A percentile compares a stretch with the other conserved stretches of the same genome.
These are phyloP conservation scores for Hipparchia sbordonii DNA, from an alignment of 2,888 invertebrate species.

Conservation along the genomic window DNA sequence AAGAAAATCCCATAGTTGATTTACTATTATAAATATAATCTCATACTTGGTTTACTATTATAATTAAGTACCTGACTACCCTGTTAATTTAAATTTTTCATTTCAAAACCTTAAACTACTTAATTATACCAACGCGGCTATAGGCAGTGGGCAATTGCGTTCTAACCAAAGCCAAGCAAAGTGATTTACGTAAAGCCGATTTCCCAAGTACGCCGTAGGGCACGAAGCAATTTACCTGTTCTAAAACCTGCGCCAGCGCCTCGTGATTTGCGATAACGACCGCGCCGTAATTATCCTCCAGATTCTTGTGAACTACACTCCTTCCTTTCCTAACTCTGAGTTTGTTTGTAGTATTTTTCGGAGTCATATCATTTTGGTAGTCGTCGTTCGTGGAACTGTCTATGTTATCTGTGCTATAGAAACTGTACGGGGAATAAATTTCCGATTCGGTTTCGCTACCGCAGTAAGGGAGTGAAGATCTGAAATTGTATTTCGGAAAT, in stretches of 20 bases:
- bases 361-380: slow-evolving; percentile 71
- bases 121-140: not conserved
- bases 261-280: slow-evolving; percentile 95
- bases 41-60: no score
- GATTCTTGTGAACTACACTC: slow-evolving; percentile 91
- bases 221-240: slow-evolving; percentile 85
- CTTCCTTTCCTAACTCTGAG: slow-evolving; percentile 90
- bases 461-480: slow-evolving; percentile 90
- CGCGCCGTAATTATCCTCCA: slow-evolving; percentile 95
- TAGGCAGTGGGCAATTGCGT: not conserved
- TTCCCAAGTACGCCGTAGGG: slow-evolving; percentile 26
- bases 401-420: slow-evolving; percentile 85
- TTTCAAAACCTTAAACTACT: not conserved
- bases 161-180: slow-evolving; percentile 16
- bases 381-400: slow-evolving; percentile 71
- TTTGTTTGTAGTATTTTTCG: slow-evolving; percentile 83
- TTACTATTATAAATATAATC: no score
- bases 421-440: slow-evolving; percentile 91
- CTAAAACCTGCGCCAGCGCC: slow-evolving; percentile 93
- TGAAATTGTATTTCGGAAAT: slow-evolving; percentile 84
- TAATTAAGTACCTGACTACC: no score
- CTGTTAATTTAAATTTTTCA: not conserved
- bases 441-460: slow-evolving; percentile 93
- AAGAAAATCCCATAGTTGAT: no score
- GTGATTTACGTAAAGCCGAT: slow-evolving; percentile 20